These are phyloP conservation scores for Macropis europaea DNA, from an alignment of 2,888 invertebrate species.

Conservation along the genomic window DNA sequence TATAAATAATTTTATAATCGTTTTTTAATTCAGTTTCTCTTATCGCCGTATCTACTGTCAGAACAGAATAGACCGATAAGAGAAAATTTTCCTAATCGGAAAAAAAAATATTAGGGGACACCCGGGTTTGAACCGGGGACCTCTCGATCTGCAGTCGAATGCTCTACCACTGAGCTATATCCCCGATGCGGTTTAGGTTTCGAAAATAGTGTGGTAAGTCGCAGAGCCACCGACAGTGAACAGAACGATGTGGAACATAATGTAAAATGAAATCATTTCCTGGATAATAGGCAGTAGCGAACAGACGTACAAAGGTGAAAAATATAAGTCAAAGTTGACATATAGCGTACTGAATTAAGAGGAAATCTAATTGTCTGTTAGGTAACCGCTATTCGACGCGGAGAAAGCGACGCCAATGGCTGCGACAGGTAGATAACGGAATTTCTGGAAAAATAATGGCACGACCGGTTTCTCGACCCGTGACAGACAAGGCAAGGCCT, in stretches of 20 bases:
- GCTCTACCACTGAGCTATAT: slow-evolving; percentile 88
- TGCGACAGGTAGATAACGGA: slow-evolving; percentile 45
- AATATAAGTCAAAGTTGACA: no score
- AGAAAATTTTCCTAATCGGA: no score
- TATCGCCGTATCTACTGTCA: no score
- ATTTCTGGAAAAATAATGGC: slow-evolving; percentile 48
- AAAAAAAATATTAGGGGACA: slow-evolving; percentile 81
- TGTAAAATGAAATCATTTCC: no score
- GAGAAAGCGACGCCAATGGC: slow-evolving; percentile 15
- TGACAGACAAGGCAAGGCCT: slow-evolving; percentile 31
- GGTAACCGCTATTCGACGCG: not conserved
- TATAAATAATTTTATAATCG: no score
- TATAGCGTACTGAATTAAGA: not conserved
- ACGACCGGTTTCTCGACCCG: slow-evolving; percentile 45
- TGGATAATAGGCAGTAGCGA: no score
- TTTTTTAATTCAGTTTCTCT: no score
- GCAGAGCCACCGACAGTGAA: no score
- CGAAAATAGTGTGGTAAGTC: no score
- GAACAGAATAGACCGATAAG: no score
- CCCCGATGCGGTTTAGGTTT: slow-evolving; percentile 86
- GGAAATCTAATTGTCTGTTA: not conserved
- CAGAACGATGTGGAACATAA: no score
- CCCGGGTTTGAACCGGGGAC: slow-evolving; percentile 87
- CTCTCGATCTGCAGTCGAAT: slow-evolving; percentile 89
- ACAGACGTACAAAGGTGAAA: no score